Base-by-base conservation (phyloP, 2,113 vertebrate species). In the Cryptomyrus ogoouensis region DNA sequence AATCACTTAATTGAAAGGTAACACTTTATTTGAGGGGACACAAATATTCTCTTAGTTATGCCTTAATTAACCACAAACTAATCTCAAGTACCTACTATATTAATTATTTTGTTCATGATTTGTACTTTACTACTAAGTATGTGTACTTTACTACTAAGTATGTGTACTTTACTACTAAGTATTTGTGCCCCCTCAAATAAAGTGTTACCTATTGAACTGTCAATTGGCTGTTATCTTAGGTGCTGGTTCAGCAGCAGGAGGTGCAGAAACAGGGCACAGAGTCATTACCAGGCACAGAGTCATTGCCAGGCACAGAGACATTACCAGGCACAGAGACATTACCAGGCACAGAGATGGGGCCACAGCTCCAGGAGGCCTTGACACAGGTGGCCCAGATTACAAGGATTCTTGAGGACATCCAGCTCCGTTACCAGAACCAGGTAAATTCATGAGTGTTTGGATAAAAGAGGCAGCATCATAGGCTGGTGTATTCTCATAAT, bases 301-400 rank as follows among this genome's bases (percentile, higher is more conserved):
- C 6, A 58, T 31, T 90, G 83, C 92, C 93, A 88, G 92, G 94
- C 49, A 0, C 70, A n/a, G 88, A 92, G 31, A 92, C 92, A 66
- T 35, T 90, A 84, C 92, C 93, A 87, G 92, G 89, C 13, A 17
- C 49, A 0, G 95, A 92, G 7, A 90, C 6, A 58, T 31, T 90
- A 84, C 92, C 92, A 88, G 92, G 89, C 15, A 15, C 49, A 0
- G 95, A 92, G 8, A 90, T 91, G 1, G 91, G 89, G 1, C 83
- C 91, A 66, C 95, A 94, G 92, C 93, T 97, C 12, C 91, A 95
- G 56, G 93, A 93, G 6, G 96, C 96, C 1, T 91, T 97, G 91
- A 90, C 94, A 5, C 95, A 97, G 13, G 92, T 97, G 88, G 92
- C 93, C 17, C 66, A 8, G 17, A 89, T 96, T 90, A 94, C 88